phyloP scores from a whole-genome alignment of 1,140 invertebrate genomes.

The Rhyzopertha dominica region DNA sequence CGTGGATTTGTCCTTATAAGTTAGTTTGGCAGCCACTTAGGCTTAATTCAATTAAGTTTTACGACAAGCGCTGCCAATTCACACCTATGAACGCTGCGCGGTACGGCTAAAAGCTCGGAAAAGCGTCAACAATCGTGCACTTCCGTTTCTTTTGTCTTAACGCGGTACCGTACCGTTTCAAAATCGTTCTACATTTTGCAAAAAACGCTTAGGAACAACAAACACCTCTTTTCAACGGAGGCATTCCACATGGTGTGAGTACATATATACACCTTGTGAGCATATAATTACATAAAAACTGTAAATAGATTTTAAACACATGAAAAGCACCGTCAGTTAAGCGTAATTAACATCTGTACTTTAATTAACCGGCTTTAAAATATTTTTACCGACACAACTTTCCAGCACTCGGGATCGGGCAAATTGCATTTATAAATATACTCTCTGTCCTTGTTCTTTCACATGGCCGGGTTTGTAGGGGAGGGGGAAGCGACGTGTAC shows the following conservation, averaged over 20 bases:
- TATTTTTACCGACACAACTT: slow-evolving; percentile 20
- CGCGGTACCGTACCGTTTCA: too few species aligned
- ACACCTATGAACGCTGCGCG: slow-evolving; percentile 15
- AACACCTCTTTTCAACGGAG: too few species aligned
- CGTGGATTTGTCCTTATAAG: slow-evolving; percentile 21
- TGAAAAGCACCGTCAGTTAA: slow-evolving; percentile 26
- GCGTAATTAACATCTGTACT: slow-evolving; percentile 25
- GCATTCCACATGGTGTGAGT: too few species aligned
- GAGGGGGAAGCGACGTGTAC: too few species aligned
- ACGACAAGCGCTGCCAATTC: slow-evolving; percentile 22
- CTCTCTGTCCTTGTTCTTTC: too few species aligned
- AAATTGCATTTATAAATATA: slow-evolving; percentile 10
- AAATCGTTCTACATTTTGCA: too few species aligned
- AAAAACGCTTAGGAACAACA: too few species aligned
- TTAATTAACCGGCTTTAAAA: slow-evolving; percentile 28
- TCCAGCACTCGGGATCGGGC: slow-evolving; percentile 15
- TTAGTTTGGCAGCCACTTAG: slow-evolving; percentile 19
- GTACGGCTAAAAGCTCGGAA: neutral
- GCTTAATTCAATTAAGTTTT: slow-evolving; percentile 23
- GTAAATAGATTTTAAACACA: slow-evolving; percentile 17
- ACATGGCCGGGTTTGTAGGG: too few species aligned
- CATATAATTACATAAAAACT: slow-evolving; percentile 7
- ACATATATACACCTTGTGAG: neutral
- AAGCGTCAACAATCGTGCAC: too few species aligned
- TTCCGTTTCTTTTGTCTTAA: too few species aligned